Percentiles rank a stretch among this genome's conserved stretches.
Conservation (phyloP, 2,113 vertebrate genomes). For the Myodes glareolus region DNA sequence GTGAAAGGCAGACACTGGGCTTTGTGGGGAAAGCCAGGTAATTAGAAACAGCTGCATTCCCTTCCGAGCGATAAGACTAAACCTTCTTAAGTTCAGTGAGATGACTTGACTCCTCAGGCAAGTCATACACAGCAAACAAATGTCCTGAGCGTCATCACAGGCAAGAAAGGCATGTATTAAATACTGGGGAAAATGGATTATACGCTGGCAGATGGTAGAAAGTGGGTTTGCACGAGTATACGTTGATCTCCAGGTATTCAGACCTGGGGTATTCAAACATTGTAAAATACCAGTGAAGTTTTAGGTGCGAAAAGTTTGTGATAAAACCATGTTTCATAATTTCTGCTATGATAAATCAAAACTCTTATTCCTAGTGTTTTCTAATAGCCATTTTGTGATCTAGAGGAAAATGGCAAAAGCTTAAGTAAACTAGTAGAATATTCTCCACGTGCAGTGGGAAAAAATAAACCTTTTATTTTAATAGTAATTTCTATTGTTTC, state of each 20-base stretch:
- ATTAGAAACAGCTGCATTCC: not conserved
- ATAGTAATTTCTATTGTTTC: not conserved
- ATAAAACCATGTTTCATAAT: slow-evolving; percentile 12
- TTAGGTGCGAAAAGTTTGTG: slow-evolving; percentile 2
- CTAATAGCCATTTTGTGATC: not conserved
- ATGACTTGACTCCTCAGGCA: not conserved
- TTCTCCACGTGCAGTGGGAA: not conserved
- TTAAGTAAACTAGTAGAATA: not conserved
- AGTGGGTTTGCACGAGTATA: not conserved
- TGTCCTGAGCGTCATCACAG: not conserved
- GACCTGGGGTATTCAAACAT: not conserved
- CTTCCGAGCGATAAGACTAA: not conserved
- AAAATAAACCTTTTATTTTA: not conserved
- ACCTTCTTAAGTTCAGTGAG: not conserved
- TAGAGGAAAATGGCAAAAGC: not conserved
- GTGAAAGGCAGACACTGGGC: not conserved
- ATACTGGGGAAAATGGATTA: not conserved
- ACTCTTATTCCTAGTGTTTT: not conserved
- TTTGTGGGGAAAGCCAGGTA: not conserved
- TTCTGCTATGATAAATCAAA: not conserved
- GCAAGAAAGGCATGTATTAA: not conserved
- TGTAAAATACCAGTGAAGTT: not conserved
- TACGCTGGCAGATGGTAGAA: not conserved
- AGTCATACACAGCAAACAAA: not conserved
- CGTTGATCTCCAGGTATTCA: not conserved